Evolutionary conservation across 1,140 invertebrate genomes (phyloP), one percentile per base, ranked within the genome.

Genomic region (Hylaeus anthracinus): DNA sequence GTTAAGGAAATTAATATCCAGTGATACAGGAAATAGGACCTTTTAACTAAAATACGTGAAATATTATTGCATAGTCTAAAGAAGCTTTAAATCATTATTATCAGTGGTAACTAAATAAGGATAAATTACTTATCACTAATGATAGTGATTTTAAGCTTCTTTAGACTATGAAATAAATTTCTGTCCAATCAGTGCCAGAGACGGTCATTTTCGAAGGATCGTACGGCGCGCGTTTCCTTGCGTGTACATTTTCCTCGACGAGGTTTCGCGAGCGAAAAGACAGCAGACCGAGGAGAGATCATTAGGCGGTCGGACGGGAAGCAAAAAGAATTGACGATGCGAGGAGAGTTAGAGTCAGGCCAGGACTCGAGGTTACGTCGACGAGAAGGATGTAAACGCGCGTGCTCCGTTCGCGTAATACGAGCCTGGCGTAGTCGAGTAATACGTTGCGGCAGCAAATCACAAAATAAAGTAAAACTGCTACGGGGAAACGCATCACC

Each of bases 401-500:
- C 26, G 26, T 26, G 26, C 26, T 26, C 55, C 43, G 9, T 26
- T 41, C 26, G 48, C 79, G 56, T 41, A 45, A 53, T 48, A 26
- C 66, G 39, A 5, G 43, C 9, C 39, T 39, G 72, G 26, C 26
- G 26, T 26, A 0, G 66, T 26, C 56, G 73, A 45, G 63, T 72
- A 78, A 86, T 86, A 80, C 85, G 73, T n/a, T 43, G 63, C 78
- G n/a, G 73, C 64, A 67, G 61, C 82, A 76, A 84, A 87, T 87
- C 86, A 58, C 43, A n/a, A 76, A 85, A 82, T 85, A 85, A 86
- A 87, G 82, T 82, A 82, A 82, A 87, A 70, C 64, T 43, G 75
- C 26, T 9, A 75, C 71, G 72, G 72, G 37, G 71, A 74, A 86
- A 87, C 70, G 85, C 85, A 82, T 87, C 82, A 82, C 76, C 85